Evolutionary conservation across 2,888 invertebrate genomes (phyloP), one percentile per base, ranked within the genome.

Genomic region (Habroteleia sp.): DNA sequence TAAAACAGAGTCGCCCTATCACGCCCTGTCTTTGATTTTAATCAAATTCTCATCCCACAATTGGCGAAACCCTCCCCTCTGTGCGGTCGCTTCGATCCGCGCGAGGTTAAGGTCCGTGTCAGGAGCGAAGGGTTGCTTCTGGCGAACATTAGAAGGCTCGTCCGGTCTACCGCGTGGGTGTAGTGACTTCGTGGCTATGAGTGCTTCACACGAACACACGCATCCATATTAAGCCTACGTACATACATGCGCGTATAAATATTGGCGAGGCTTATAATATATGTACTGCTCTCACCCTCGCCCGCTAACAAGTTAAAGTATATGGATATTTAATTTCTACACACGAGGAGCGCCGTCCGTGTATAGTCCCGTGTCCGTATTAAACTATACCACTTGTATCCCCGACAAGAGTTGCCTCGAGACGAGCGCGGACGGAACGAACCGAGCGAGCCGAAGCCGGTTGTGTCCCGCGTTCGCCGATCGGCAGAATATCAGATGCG

Each of bases 401-500:
- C 39, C 41, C 23, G 29, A 33, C 20, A 33, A 41, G 41, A 23
- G 60, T 29, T 23, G 37, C 8, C 50, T 33, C 63, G 63, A 42
- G 35, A 77, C 84, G 84, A 84, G 50, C 29, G 13, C 3, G 17
- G 42, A 8, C 75, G 78, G 31, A 71, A 33, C 20, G 10, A 29
- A 46, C 78, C 78, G 81, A 80, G 46, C 39, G 39, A 50, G 50
- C 48, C 48, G 50, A 77, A 79, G 79, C 80, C 80, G 80, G 81
- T 80, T 75, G 80, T 73, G 76, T 39, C 71, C 56, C 60, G 73
- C 66, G 72, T 39, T 69, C 66, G 66, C 65, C 73, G 66, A 74
- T 74, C 66, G 66, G 52, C 60, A 46, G 73, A 46, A 62, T 66
- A 74, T 66, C 69, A 77, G 77, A 72, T 50, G 74, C 79, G 74